phyloP scores from a whole-genome alignment of 2,888 invertebrate genomes.

The Ophraella communa region DNA sequence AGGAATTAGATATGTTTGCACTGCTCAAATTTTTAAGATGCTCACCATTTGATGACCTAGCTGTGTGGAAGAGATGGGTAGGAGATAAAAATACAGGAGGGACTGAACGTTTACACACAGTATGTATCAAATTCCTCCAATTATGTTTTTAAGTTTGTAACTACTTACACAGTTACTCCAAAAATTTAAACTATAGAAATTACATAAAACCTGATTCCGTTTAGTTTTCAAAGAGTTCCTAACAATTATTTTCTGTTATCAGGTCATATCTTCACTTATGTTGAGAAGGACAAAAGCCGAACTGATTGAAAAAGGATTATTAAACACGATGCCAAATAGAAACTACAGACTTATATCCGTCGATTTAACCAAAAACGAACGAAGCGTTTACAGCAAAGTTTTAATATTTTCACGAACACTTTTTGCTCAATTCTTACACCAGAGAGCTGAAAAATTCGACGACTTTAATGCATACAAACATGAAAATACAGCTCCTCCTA shows the following conservation, averaged over 20 bases:
- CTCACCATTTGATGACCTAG: slow-evolving; percentile 86
- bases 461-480: slow-evolving; percentile 42
- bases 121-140: neutral
- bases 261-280: slow-evolving; percentile 80
- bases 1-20: slow-evolving; percentile 82
- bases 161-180: too few relatives aligned
- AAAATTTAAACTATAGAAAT: too few relatives aligned
- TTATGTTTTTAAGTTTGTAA: too few relatives aligned
- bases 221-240: neutral
- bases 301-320: slow-evolving; percentile 68
- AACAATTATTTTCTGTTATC: neutral
- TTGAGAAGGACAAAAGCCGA: slow-evolving; percentile 88
- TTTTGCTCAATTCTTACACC: slow-evolving; percentile 78
- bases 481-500: slow-evolving; percentile 29
- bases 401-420: slow-evolving; percentile 75
- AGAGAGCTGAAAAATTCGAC: slow-evolving; percentile 72
- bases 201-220: too few relatives aligned
- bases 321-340: slow-evolving; percentile 70
- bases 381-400: slow-evolving; percentile 78
- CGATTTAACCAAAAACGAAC: slow-evolving; percentile 71
- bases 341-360: slow-evolving; percentile 66
- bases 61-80: slow-evolving; percentile 92
- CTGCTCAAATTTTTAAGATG: slow-evolving; percentile 83
- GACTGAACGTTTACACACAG: slow-evolving; percentile 79
- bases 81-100: slow-evolving; percentile 82